These are phyloP conservation scores for Ladona fulva DNA, from an alignment of 1,140 invertebrate genomes.

Conservation along the genomic window DNA sequence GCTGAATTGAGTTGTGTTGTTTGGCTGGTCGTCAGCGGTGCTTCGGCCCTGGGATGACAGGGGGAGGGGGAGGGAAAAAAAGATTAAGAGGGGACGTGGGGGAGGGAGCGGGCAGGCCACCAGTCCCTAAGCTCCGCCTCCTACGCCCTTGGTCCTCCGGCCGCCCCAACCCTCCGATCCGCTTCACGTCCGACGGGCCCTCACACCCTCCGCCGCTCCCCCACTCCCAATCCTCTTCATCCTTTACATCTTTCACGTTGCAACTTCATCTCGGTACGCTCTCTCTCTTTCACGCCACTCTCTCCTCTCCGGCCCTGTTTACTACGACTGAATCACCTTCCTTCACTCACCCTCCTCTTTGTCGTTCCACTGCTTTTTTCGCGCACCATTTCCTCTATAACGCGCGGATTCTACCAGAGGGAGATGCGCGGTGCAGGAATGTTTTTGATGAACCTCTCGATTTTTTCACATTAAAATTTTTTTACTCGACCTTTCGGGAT, in stretches of 20 bases:
- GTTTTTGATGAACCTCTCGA: too few species aligned
- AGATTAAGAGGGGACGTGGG: background rate
- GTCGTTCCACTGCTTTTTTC: background rate
- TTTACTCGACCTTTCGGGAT: too few species aligned
- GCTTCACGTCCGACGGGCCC: background rate
- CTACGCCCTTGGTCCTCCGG: background rate
- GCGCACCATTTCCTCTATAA: background rate
- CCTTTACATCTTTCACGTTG: background rate
- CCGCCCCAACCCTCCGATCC: background rate
- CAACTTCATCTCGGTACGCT: slow-evolving; percentile 1
- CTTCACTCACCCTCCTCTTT: background rate
- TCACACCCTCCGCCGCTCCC: background rate
- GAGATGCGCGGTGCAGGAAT: too few species aligned
- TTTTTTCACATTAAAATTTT: too few species aligned
- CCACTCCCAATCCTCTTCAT: background rate
- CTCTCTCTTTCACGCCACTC: background rate
- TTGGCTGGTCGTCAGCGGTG: background rate
- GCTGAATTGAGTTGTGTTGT: slow-evolving; percentile 9
- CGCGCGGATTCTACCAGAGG: too few species aligned
- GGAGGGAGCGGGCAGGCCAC: background rate
- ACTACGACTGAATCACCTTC: background rate
- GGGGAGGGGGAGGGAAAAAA: background rate
- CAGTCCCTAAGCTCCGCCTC: background rate
- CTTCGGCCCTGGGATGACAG: background rate
- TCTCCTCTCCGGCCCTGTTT: background rate